Base-by-base conservation (phyloP, 37 sponge, comb jelly and placozoan genomes). In the Mnemiopsis leidyi region DNA sequence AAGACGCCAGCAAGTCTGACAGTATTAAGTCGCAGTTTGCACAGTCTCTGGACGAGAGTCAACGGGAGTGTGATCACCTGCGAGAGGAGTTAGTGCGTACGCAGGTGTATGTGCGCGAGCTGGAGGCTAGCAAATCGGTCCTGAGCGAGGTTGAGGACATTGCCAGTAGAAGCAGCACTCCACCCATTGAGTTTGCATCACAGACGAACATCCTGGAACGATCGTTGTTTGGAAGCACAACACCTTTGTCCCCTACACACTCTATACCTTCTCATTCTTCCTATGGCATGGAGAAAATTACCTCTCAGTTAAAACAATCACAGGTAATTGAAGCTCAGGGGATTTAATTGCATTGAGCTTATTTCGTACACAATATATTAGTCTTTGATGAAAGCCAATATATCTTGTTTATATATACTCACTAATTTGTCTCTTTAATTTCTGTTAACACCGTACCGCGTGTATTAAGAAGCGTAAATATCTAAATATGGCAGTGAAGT, bases 131-230 rank as follows among this genome's bases (percentile, higher is more conserved):
- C 23, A 85, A 25, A n/a, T 79, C 82, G 7, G 90, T 40, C 26
- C 5, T 85, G 61, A 77, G 79, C 33, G 79, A 77, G 35, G 79
- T 31, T 1, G 79, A 77, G 36, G 90, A 85, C 23, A 85, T 85
- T 40, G 90, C 90, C 16, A 85, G 90, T 61, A 85, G 90, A 23
- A 85, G 90, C 26, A 85, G 90, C 25, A 85, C 90, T 38, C 90
- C 90, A n/a, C 90, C 90, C 48, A 77, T 77, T 3, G 61, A 38
- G n/a, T 35, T 35, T 36, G 34, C 82, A 31, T 23, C 40, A 7
- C 90, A 85, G 90, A 40, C 90, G 0, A 38, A 23, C 7, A 85
- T 85, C 16, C 90, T 85, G 29, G 90, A 85, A 61, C 38, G 61
- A 37, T 85, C 90, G 1, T 37, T 85, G 48, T 85, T 32, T 85